These are phyloP conservation scores for Cosmopolites sordidus DNA, from an alignment of 2,888 invertebrate genomes.

Conservation along the genomic window DNA sequence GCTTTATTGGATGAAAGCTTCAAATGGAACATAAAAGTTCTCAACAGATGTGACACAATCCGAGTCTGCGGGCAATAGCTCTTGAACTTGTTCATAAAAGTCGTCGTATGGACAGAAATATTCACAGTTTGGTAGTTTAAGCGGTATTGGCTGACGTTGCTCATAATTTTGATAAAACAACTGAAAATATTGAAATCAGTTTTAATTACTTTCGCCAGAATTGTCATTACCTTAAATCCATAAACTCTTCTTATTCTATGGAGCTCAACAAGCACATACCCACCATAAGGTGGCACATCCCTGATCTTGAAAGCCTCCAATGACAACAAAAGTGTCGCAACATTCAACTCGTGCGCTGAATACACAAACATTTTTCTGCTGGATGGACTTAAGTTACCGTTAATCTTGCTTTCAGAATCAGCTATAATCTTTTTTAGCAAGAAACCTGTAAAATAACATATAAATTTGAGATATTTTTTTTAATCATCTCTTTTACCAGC, in stretches of 20 bases:
- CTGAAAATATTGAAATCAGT: background rate
- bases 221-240: conserved; percentile 28
- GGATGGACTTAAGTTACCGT: conserved; percentile 22
- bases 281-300: conserved; percentile 38
- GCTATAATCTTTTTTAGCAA: conserved; percentile 37
- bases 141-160: background rate
- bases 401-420: conserved; percentile 34
- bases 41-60: background rate
- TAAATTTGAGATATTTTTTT: background rate
- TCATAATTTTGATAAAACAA: conserved; percentile 5
- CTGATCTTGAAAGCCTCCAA: conserved; percentile 30
- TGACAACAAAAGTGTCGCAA: conserved; percentile 35
- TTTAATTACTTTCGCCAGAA: too few relatives aligned
- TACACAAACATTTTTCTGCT: conserved; percentile 39
- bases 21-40: too few relatives aligned
- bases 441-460: conserved; percentile 35
- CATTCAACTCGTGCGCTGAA: conserved; percentile 41
- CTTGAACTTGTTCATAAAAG: conserved; percentile 4
- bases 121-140: conserved; percentile 3
- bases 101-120: conserved; percentile 10
- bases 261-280: conserved; percentile 37
- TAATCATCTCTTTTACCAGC: background rate
- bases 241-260: conserved; percentile 31
- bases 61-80: conserved; percentile 5
- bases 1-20: too few relatives aligned